Evolutionary conservation across 1,140 invertebrate genomes (phyloP), one percentile per base, ranked within the genome.

Genomic region (Drosophila funebris): DNA sequence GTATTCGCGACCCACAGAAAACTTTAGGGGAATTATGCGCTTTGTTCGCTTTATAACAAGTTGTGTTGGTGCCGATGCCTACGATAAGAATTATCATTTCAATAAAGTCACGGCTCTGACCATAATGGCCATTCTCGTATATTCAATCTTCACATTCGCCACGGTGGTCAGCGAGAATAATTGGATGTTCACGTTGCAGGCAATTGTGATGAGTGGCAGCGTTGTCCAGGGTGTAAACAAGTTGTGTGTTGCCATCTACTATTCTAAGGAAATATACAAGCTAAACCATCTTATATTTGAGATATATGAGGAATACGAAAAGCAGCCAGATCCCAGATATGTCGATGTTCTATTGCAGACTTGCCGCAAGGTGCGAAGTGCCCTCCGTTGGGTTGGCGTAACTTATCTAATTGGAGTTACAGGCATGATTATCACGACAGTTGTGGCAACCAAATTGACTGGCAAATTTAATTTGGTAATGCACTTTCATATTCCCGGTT

Each of bases 401-500:
- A 27, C 9, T 4, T 79, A 76, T 48, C 1, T 53, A 6, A 0
- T 67, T 1, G 58, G 39, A 3, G 11, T 22, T 1, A 0, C 9
- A 0, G 77, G 77, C n/a, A 70, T 83, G 50, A 13, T 75, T 2
- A 0, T 53, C 1, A 41, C 41, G 3, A 44, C 75, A 0, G 0
- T 66, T 0, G 0, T 56, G 16, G 52, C 52, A 0, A 9, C 41
- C 0, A 2, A 44, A n/a, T 2, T 43, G 2, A 72, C 53, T 0
- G 63, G 52, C 2, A n/a, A 37, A 4, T 14, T 27, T 0, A n/a
- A 63, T 2, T 16, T 72, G 3, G 46, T 70, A 1, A 69, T 79
- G 60, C 74, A 80, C 31, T 75, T 69, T 43, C 61, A 74, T 24
- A 46, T 83, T 1, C 77, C 80, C 0, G 74, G 74, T 9, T 4